Evolutionary conservation across 2,888 invertebrate species (phyloP).

Genomic region (Cerastis rubricosa): DNA sequence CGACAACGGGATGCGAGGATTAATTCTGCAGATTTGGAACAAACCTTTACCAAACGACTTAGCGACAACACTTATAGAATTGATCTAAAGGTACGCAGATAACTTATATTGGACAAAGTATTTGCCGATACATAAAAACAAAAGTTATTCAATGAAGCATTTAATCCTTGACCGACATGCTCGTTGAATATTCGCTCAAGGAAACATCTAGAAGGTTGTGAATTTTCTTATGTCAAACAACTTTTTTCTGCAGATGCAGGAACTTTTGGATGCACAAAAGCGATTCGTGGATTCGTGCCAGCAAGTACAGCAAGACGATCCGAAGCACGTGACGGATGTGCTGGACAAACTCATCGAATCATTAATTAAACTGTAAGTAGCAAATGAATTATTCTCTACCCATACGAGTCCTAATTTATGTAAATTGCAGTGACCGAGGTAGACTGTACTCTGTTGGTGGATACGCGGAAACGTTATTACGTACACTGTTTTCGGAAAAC

Average conservation of each 20-base stretch:
- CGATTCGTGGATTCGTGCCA: conserved; percentile 92
- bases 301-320: conserved; percentile 92
- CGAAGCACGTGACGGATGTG: conserved; percentile 91
- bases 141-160: conserved; percentile 21
- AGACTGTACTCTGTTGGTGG: conserved; percentile 19
- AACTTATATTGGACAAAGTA: background rate
- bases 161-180: conserved; percentile 45
- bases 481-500: conserved; percentile 5
- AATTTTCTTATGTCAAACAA: conserved; percentile 1
- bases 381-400: conserved; percentile 59
- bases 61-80: conserved; percentile 85
- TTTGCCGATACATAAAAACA: conserved; percentile 6
- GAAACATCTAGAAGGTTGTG: conserved; percentile 18
- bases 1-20: conserved; percentile 84
- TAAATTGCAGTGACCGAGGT: conserved; percentile 26
- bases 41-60: conserved; percentile 80
- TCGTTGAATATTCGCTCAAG: conserved; percentile 28
- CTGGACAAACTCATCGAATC: conserved; percentile 92
- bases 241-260: conserved; percentile 87
- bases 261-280: conserved; percentile 91
- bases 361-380: conserved; percentile 91
- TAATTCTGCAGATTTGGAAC: conserved; percentile 82
- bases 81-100: conserved; percentile 80
- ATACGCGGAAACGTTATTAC: conserved; percentile 10
- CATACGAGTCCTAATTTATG: conserved; percentile 60